Percentiles rank a stretch among this genome's conserved stretches.
These are phyloP conservation scores for Melanargia galathea DNA, from an alignment of 2,888 invertebrate species.

Conservation along the genomic window DNA sequence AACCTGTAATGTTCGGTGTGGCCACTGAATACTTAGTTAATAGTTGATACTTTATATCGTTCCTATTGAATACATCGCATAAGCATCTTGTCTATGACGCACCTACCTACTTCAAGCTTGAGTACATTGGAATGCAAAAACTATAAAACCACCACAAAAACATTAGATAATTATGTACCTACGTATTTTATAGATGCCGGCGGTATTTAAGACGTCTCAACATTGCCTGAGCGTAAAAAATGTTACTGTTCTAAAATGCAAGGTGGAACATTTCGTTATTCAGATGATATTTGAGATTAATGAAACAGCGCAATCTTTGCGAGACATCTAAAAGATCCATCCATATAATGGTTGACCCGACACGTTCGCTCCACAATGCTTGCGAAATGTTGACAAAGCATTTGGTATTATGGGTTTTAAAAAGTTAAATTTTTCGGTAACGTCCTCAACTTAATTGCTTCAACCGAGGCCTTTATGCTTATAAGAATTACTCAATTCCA, in stretches of 20 bases:
- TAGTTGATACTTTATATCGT: constrained; percentile 1
- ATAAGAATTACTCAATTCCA: constrained; percentile 8
- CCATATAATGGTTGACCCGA: constrained; percentile 51
- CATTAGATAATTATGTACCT: background rate
- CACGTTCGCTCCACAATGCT: constrained; percentile 49
- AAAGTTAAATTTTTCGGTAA: constrained; percentile 20
- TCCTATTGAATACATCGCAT: constrained; percentile 8
- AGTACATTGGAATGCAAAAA: constrained; percentile 21
- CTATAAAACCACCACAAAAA: constrained; percentile 8
- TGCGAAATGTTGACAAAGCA: constrained; percentile 42
- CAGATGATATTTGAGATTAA: constrained; percentile 51
- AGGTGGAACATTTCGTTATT: constrained; percentile 38
- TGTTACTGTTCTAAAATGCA: constrained; percentile 16
- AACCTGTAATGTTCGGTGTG: no score
- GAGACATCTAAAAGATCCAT: constrained; percentile 51
- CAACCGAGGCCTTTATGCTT: constrained; percentile 12
- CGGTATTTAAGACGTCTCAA: background rate
- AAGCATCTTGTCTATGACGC: constrained; percentile 11
- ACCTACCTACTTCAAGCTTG: constrained; percentile 10
- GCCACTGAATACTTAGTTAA: background rate
- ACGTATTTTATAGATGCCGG: constrained; percentile 9
- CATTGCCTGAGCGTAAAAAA: background rate
- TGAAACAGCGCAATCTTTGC: constrained; percentile 54
- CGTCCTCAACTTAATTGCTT: constrained; percentile 16
- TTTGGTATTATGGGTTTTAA: constrained; percentile 22